Evolutionary conservation across 1,140 invertebrate species (phyloP).

Genomic region (Pentalonia nigronervosa): DNA sequence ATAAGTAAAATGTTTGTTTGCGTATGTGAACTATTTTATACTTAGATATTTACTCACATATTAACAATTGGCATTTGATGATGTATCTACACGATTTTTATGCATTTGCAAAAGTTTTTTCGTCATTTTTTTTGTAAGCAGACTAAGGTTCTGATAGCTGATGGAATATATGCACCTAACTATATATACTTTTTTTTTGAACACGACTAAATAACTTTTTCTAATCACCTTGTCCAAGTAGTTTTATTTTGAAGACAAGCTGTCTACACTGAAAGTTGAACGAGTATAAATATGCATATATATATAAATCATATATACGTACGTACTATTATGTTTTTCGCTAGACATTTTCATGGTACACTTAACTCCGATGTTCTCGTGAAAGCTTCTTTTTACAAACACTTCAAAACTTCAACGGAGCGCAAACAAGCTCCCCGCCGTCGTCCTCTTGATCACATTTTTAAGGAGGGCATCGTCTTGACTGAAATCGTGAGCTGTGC

Average conservation of each 20-base stretch:
- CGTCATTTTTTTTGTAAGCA: too few relatives aligned
- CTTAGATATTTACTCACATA: too few relatives aligned
- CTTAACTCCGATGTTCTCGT: background rate
- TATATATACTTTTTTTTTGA: background rate
- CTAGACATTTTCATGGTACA: background rate
- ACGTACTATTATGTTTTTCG: background rate
- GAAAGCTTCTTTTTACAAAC: slow-evolving; percentile 11
- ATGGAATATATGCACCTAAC: background rate
- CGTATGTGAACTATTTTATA: too few relatives aligned
- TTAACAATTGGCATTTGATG: too few relatives aligned
- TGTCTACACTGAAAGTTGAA: background rate
- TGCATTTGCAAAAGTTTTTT: too few relatives aligned
- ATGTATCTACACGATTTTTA: too few relatives aligned
- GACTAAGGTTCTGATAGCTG: too few relatives aligned
- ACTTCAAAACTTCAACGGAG: slow-evolving; percentile 2
- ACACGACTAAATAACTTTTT: background rate
- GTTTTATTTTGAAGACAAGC: background rate
- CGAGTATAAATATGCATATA: background rate
- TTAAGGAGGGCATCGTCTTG: background rate
- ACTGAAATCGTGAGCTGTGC: background rate
- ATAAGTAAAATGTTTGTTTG: too few relatives aligned
- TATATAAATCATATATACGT: background rate
- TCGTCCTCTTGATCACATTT: background rate
- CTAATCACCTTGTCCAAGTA: background rate
- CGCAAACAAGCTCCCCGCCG: background rate